Evolutionary conservation across 2,888 invertebrate species (phyloP).

Genomic region (Pseudococcus jackbeardsleyi): DNA sequence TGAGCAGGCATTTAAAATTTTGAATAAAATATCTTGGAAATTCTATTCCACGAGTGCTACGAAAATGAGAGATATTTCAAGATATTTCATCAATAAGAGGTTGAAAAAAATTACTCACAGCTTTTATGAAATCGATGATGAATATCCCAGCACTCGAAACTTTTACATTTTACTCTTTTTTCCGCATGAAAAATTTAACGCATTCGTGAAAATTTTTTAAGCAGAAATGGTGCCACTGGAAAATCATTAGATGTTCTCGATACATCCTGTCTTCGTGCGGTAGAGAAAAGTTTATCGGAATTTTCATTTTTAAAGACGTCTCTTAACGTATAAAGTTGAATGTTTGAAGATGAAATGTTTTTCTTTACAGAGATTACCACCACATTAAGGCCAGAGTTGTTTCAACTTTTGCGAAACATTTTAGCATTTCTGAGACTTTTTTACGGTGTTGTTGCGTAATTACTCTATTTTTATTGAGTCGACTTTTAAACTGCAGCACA

Average conservation of each 20-base stretch:
- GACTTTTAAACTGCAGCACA: background rate
- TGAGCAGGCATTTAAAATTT: too few relatives aligned
- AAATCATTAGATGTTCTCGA: background rate
- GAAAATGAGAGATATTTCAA: too few relatives aligned
- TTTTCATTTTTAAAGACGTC: background rate
- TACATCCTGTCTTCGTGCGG: background rate
- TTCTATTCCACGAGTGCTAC: background rate
- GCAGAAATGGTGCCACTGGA: background rate
- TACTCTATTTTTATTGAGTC: slow-evolving; percentile 2
- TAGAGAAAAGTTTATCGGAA: slow-evolving; percentile 5
- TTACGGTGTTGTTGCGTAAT: background rate
- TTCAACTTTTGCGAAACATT: slow-evolving; percentile 24
- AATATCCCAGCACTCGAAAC: background rate
- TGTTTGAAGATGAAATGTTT: slow-evolving; percentile 8
- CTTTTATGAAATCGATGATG: background rate
- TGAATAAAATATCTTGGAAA: too few relatives aligned
- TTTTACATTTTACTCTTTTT: background rate
- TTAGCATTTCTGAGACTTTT: background rate
- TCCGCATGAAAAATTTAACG: slow-evolving; percentile 21
- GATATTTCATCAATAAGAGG: background rate
- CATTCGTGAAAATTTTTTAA: background rate
- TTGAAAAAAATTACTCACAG: background rate
- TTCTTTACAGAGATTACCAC: background rate
- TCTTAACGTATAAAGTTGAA: background rate
- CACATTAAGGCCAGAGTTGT: background rate